Conservation (phyloP, 2,797 vertebrate species). For the Columba guinea region DNA sequence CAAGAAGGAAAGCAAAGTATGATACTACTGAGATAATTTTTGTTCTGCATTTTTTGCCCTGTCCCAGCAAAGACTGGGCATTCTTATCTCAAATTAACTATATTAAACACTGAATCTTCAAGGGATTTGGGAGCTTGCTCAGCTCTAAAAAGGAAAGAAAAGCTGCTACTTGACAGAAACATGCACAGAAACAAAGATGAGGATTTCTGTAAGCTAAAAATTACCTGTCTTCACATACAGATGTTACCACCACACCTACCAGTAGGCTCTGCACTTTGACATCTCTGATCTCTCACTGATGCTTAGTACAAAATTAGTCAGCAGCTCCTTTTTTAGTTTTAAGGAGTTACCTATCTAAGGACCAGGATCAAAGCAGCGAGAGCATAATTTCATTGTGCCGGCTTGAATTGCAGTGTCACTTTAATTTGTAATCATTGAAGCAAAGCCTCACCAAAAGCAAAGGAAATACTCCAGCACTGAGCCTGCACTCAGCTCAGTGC, state of each 20-base stretch:
- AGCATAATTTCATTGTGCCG: slow-evolving; percentile 14
- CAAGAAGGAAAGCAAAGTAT: neutral
- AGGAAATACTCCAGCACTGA: slow-evolving; percentile 18
- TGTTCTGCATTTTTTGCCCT: neutral
- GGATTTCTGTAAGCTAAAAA: neutral
- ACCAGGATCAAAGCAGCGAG: slow-evolving; percentile 15
- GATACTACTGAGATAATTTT: neutral
- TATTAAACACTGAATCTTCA: neutral
- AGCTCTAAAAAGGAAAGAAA: neutral
- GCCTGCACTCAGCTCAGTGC: neutral
- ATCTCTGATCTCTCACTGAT: neutral
- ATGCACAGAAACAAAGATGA: neutral
- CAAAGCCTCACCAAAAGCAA: slow-evolving; percentile 14
- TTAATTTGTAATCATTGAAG: slow-evolving; percentile 52
- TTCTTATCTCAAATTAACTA: neutral
- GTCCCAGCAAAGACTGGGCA: neutral
- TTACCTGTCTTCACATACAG: neutral
- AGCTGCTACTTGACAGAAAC: neutral
- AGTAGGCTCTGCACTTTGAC: neutral
- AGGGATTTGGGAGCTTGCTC: neutral
- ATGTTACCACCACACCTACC: neutral
- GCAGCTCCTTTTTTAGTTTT: neutral
- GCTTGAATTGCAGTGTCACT: slow-evolving; percentile 43
- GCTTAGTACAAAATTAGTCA: slow-evolving; percentile 11
- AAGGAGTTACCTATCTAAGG: slow-evolving; percentile 9